These are phyloP conservation scores for Brachionus koreanus DNA, from an alignment of 1,140 invertebrate species.

Conservation along the genomic window DNA sequence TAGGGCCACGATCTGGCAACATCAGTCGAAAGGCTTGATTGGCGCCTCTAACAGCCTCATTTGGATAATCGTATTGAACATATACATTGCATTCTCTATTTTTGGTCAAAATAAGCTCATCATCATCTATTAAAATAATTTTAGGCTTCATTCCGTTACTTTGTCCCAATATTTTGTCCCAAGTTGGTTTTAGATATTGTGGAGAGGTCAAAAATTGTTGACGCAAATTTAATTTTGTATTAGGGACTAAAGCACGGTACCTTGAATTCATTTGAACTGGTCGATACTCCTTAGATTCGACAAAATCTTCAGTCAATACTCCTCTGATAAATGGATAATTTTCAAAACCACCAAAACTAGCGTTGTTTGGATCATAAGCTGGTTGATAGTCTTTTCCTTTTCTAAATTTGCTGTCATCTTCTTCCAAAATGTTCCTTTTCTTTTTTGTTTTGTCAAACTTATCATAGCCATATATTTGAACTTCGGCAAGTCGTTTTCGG, in stretches of 20 bases:
- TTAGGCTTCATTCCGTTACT: slow-evolving; percentile 26
- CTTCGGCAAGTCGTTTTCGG: neutral
- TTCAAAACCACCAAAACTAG: slow-evolving; percentile 33
- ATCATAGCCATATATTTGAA: slow-evolving; percentile 42
- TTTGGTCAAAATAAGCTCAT: slow-evolving; percentile 28
- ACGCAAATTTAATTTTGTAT: slow-evolving; percentile 14
- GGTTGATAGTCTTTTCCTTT: neutral
- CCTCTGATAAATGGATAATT: slow-evolving; percentile 23
- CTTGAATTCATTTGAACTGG: neutral
- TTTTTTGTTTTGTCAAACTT: slow-evolving; percentile 18
- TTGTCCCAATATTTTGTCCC: slow-evolving; percentile 1
- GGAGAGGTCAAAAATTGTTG: slow-evolving; percentile 42
- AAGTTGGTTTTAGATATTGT: slow-evolving; percentile 14
- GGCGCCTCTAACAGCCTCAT: slow-evolving; percentile 34
- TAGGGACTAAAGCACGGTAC: neutral
- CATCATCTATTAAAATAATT: slow-evolving; percentile 33
- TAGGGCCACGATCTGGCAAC: slow-evolving; percentile 25
- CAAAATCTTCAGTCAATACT: slow-evolving; percentile 28
- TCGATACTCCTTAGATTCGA: slow-evolving; percentile 23
- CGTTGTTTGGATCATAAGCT: neutral
- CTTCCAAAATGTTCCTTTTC: neutral
- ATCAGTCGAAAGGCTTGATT: slow-evolving; percentile 35
- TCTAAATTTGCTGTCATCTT: slow-evolving; percentile 16
- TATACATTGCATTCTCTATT: slow-evolving; percentile 31
- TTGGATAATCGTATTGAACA: slow-evolving; percentile 41